Evolutionary conservation across 2,888 invertebrate genomes (phyloP), one percentile per base, ranked within the genome.

Genomic region (Cecidostiba fungosa): DNA sequence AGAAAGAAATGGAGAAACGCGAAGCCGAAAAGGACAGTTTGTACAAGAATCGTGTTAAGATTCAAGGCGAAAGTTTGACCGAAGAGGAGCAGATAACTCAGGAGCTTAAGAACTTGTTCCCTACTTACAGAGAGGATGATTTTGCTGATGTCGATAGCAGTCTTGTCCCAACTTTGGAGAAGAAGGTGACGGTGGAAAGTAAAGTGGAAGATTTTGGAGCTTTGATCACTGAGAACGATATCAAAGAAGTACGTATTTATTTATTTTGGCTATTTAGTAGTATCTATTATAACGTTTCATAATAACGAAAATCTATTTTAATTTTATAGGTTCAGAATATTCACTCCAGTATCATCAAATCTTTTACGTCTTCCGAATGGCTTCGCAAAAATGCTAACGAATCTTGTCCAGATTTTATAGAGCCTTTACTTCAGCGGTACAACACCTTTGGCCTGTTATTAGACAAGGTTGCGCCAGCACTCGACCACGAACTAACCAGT

Each of bases 11-110:
- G 26, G 95, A 96, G 88, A 94, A 94, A 89, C 95, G 95, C 89
- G 95, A 96, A 88, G 95, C 95, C 79, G 97, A 97, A 89, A 96
- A 97, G 85, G 97, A 97, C 80, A 96, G 96, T 88, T 93, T 98
- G 72, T 97, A 97, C 92, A 96, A 96, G 83, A 96, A 95, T 14
- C 96, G 95, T 95, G 95, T 94, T 92, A 94, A 88, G 23, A 95
- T 95, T 0, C 95, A 95, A 92, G 96, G 96, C 81, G 95, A 95
- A 89, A 95, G 95, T 29, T 95, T 96, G 90, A 94, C 96, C 29
- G 97, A 97, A 90, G 96, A 97, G 87, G 95, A 96, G 26, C 94
- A 95, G 85, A 95, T 95, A 0, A 92, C 94, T 26, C 93, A 95
- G 82, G 96, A 97, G 93, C 95, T 97, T 83, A 94, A 95, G 87